Evolutionary conservation across 2,888 invertebrate species (phyloP).

Genomic region (Cheilosia soror): DNA sequence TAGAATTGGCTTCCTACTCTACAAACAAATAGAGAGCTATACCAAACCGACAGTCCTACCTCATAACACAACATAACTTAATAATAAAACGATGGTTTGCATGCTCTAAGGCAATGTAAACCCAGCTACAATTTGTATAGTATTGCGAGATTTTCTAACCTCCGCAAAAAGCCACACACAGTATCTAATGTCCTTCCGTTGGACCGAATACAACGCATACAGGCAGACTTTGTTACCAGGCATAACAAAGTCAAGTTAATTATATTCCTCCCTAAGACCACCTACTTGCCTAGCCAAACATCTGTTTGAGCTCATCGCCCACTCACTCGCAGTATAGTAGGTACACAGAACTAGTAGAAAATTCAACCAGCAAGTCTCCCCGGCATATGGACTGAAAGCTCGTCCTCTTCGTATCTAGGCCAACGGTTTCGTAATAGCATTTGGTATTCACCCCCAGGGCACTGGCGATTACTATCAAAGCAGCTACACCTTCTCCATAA

Average conservation of each 20-base stretch:
- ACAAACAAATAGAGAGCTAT: too few species aligned
- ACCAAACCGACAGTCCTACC: too few species aligned
- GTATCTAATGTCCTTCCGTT: neutral
- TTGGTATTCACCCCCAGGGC: slow-evolving; percentile 22
- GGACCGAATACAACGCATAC: too few species aligned
- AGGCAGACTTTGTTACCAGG: too few species aligned
- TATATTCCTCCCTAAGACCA: slow-evolving; percentile 1
- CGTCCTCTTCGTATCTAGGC: slow-evolving; percentile 40
- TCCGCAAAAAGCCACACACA: neutral
- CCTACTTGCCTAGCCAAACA: slow-evolving; percentile 20
- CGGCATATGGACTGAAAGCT: slow-evolving; percentile 19
- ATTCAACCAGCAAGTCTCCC: slow-evolving; percentile 27
- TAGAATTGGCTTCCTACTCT: too few species aligned
- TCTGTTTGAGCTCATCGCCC: slow-evolving; percentile 25
- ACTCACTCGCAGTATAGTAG: slow-evolving; percentile 10
- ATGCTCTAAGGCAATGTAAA: too few species aligned
- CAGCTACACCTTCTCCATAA: slow-evolving; percentile 64
- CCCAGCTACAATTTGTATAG: too few species aligned
- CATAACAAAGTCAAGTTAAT: slow-evolving; percentile 58
- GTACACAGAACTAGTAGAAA: slow-evolving; percentile 55
- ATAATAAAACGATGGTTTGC: too few species aligned
- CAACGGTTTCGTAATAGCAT: slow-evolving; percentile 56
- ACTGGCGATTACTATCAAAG: slow-evolving; percentile 41
- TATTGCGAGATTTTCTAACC: neutral
- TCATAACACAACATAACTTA: too few species aligned